These are phyloP conservation scores for Polydrusus tereticollis DNA, from an alignment of 2,888 invertebrate genomes.

Conservation along the genomic window DNA sequence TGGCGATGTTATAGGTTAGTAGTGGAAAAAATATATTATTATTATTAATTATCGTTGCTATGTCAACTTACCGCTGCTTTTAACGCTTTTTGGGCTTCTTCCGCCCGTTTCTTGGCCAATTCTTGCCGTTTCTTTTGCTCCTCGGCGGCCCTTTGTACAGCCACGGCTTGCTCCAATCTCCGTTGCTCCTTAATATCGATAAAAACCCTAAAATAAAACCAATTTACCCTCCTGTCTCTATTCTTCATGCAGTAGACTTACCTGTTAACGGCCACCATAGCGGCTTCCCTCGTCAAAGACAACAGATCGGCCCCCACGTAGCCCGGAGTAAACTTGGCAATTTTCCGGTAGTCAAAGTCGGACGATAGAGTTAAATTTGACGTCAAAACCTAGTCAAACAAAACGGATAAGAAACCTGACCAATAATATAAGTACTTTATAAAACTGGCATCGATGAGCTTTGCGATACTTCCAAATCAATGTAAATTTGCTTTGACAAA, in stretches of 20 bases:
- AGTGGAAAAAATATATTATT: too few relatives aligned
- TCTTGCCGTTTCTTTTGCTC: slow-evolving; percentile 41
- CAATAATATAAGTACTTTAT: too few relatives aligned
- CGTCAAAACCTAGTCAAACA: slow-evolving; percentile 64
- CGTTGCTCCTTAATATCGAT: slow-evolving; percentile 61
- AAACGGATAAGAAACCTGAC: too few relatives aligned
- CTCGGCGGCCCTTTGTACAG: slow-evolving; percentile 51
- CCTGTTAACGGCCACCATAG: slow-evolving; percentile 81
- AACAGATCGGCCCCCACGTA: slow-evolving; percentile 96
- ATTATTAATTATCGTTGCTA: too few relatives aligned
- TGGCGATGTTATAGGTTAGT: too few relatives aligned
- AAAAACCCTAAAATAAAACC: slow-evolving; percentile 60
- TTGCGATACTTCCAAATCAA: too few relatives aligned
- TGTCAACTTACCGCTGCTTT: slow-evolving; percentile 34
- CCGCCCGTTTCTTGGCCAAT: slow-evolving; percentile 51
- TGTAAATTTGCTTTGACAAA: too few relatives aligned
- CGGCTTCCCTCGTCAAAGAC: slow-evolving; percentile 88
- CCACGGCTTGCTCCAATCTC: slow-evolving; percentile 52
- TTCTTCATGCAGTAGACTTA: not conserved
- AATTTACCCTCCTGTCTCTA: too few relatives aligned
- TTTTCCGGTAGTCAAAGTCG: slow-evolving; percentile 77
- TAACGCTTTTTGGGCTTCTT: slow-evolving; percentile 42
- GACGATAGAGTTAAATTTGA: slow-evolving; percentile 77
- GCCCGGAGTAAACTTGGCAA: slow-evolving; percentile 93
- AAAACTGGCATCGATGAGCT: too few relatives aligned